Percentiles rank a stretch among this genome's conserved stretches.
phyloP scores from a whole-genome alignment of 2,113 vertebrate species.

The Prunella fulvescens region DNA sequence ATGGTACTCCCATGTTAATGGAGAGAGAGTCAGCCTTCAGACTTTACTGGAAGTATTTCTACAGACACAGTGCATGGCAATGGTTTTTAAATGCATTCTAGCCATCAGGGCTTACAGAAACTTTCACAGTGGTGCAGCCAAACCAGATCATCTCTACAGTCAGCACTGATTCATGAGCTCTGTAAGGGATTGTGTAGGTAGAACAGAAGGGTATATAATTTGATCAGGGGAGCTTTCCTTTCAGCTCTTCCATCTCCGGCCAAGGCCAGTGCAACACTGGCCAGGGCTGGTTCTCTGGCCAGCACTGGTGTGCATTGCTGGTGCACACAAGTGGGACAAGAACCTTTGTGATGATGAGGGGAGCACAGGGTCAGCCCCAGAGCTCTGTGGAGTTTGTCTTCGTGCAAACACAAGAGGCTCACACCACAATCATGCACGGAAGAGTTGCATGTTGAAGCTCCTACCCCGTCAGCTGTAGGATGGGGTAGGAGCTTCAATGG shows the following conservation, averaged over 20 bases:
- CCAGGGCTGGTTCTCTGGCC: neutral
- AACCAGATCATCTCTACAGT: neutral
- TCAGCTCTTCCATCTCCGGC: neutral
- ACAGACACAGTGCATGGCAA: neutral
- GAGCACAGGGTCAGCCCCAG: neutral
- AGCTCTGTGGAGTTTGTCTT: neutral
- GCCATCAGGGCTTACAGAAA: neutral
- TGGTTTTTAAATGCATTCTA: neutral
- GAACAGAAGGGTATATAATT: neutral
- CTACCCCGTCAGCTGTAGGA: neutral
- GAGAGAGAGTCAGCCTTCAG: neutral
- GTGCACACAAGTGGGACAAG: neutral
- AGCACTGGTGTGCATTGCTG: neutral
- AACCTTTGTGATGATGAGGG: neutral
- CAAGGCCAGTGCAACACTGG: neutral
- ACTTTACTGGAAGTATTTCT: neutral
- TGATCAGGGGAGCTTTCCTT: neutral
- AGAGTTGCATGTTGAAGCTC: neutral
- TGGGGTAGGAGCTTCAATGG: too few relatives aligned
- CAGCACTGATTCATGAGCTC: neutral
- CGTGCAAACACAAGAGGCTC: neutral
- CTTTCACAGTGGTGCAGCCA: neutral
- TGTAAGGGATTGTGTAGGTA: neutral
- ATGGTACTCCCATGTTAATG: neutral
- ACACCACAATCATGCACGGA: accelerated